phyloP scores from a whole-genome alignment of 1,140 invertebrate genomes.

The Streblospio benedicti region DNA sequence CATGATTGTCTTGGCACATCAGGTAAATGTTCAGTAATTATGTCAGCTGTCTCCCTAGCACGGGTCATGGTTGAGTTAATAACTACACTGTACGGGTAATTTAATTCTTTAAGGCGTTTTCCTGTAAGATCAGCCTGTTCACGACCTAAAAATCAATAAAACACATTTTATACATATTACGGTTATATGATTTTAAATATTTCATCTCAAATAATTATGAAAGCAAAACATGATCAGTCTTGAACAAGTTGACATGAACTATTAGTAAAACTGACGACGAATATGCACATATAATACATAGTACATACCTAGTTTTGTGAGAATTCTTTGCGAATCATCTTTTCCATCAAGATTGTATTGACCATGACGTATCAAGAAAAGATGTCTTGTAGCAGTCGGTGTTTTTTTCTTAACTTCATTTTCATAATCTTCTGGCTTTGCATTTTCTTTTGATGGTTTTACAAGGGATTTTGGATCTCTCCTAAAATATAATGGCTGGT shows the following conservation, averaged over 20 bases:
- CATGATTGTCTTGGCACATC: slow-evolving; percentile 54
- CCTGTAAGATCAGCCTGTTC: slow-evolving; percentile 77
- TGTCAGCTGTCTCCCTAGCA: slow-evolving; percentile 78
- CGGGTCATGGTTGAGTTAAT: slow-evolving; percentile 86
- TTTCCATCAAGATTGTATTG: slow-evolving; percentile 74
- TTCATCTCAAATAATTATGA: slow-evolving; percentile 13
- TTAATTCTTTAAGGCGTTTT: slow-evolving; percentile 55
- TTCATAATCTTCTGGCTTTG: slow-evolving; percentile 28
- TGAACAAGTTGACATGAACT: background rate
- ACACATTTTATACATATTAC: slow-evolving; percentile 13
- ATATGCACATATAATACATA: background rate
- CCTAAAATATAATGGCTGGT: no score
- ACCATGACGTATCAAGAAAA: slow-evolving; percentile 88
- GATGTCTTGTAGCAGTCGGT: slow-evolving; percentile 67
- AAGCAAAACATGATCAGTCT: slow-evolving; percentile 15
- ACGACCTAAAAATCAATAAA: slow-evolving; percentile 54
- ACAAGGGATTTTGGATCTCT: slow-evolving; percentile 64
- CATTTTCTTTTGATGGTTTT: slow-evolving; percentile 55
- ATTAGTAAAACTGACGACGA: background rate
- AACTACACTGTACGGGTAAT: slow-evolving; percentile 67
- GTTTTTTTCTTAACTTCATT: slow-evolving; percentile 44
- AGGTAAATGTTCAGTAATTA: slow-evolving; percentile 64
- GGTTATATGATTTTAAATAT: slow-evolving; percentile 9
- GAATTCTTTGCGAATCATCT: slow-evolving; percentile 62
- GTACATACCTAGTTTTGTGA: slow-evolving; percentile 67